Evolutionary conservation across 2,797 vertebrate genomes (phyloP).

Genomic region (Syndactyla subalaris): DNA sequence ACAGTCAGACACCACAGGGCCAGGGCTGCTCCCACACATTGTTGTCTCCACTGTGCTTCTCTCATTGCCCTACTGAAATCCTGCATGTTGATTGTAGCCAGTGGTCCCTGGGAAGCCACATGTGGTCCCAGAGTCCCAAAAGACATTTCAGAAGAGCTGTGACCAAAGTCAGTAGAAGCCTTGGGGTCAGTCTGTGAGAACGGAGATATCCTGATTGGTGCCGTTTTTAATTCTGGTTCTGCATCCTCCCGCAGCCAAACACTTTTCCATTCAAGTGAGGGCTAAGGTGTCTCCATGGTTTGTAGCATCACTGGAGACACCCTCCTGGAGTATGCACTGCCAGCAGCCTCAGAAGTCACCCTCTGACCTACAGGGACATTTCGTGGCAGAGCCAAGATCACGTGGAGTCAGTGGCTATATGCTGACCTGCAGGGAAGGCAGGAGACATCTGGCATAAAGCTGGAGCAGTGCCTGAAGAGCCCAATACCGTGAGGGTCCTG

Average conservation of each 20-base stretch:
- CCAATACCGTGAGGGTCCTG: not conserved
- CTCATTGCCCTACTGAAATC: not conserved
- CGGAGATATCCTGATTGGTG: not conserved
- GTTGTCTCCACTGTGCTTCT: not conserved
- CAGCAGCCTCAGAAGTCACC: not conserved
- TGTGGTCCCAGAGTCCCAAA: not conserved
- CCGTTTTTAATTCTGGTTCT: not conserved
- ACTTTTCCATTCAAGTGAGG: not conserved
- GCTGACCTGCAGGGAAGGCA: not conserved
- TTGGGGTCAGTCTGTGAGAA: not conserved
- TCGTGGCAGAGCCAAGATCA: not conserved
- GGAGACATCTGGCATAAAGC: not conserved
- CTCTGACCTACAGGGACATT: fast-evolving
- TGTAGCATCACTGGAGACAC: not conserved
- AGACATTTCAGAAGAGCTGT: not conserved
- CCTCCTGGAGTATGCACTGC: not conserved
- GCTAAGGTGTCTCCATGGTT: not conserved
- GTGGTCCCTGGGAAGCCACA: not conserved
- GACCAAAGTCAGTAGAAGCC: not conserved
- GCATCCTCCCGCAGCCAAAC: not conserved
- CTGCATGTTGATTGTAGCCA: fast-evolving
- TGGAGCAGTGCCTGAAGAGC: not conserved
- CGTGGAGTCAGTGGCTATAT: not conserved
- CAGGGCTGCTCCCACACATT: not conserved
- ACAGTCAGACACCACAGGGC: not conserved